Conservation (phyloP, 1,140 invertebrate species). For the Caenorhabditis remanei region DNA sequence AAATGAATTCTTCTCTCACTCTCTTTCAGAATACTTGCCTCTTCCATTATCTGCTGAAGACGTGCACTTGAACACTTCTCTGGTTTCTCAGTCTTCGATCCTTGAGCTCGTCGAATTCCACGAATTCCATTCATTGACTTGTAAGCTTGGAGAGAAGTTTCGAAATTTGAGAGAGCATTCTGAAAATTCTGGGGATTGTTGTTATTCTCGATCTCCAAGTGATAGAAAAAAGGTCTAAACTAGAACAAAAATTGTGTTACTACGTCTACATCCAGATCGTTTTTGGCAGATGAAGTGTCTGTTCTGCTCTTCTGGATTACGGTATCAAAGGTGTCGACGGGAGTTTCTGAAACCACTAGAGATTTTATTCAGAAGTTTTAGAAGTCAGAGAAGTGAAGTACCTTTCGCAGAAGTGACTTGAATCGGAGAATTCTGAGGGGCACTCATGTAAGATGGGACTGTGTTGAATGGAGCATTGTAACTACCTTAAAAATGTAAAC, state of each 20-base stretch:
- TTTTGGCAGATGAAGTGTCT: not conserved
- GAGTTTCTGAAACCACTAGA: not conserved
- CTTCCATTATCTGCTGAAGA: slow-evolving; percentile 32
- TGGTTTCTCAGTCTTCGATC: slow-evolving; percentile 11
- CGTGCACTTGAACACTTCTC: slow-evolving; percentile 4
- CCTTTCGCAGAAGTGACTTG: slow-evolving; percentile 30
- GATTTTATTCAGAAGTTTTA: not conserved
- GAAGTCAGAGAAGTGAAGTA: not conserved
- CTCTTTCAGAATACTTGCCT: not conserved
- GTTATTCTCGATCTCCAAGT: too few relatives aligned
- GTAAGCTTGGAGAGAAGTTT: not conserved
- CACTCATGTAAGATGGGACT: not conserved
- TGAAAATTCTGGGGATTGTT: slow-evolving; percentile 30
- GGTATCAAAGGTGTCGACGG: slow-evolving; percentile 1
- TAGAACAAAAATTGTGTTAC: slow-evolving; percentile 1
- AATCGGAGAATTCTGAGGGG: slow-evolving; percentile 22
- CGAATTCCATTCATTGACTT: slow-evolving; percentile 11
- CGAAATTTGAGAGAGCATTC: slow-evolving; percentile 27
- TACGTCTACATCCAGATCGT: slow-evolving; percentile 41
- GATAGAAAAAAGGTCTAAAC: too few relatives aligned
- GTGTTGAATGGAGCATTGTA: slow-evolving; percentile 3
- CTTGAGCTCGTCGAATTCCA: slow-evolving; percentile 6
- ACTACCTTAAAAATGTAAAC: slow-evolving; percentile 1
- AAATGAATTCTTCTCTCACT: not conserved
- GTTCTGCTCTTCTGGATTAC: slow-evolving; percentile 33